A percentile compares a stretch with the other conserved stretches of the same genome.
These are phyloP conservation scores for Thinocorus orbignyianus DNA, from an alignment of 2,113 vertebrate species.

Conservation along the genomic window DNA sequence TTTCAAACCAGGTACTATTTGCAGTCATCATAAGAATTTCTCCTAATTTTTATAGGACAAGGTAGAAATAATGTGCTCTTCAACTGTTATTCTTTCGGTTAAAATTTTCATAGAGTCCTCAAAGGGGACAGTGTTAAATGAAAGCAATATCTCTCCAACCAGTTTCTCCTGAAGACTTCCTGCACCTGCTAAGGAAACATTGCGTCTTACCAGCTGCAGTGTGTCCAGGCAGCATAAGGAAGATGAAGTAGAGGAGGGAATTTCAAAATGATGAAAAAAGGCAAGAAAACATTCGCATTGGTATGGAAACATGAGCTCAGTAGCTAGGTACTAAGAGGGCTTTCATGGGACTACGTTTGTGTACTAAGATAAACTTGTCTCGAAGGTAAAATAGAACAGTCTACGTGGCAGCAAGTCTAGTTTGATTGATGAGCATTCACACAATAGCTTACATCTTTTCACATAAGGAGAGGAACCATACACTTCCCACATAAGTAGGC, in stretches of 20 bases:
- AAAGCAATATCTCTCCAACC: background rate
- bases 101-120: background rate
- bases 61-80: background rate
- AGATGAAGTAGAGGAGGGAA: background rate
- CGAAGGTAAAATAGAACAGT: background rate
- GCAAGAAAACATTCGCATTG: background rate
- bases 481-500: background rate
- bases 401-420: background rate
- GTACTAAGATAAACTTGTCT: constrained; percentile 1
- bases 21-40: background rate
- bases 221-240: background rate
- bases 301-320: background rate
- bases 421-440: background rate
- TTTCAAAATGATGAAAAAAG: background rate
- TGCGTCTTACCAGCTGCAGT: background rate
- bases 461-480: background rate
- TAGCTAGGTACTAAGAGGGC: background rate
- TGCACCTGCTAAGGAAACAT: background rate
- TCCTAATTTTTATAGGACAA: background rate
- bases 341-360: background rate
- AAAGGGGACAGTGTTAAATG: background rate
- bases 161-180: background rate
- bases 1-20: background rate
- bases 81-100: background rate
- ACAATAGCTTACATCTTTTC: background rate